These are phyloP conservation scores for Rotaria magnacalcarata DNA, from an alignment of 2,888 invertebrate species.

Conservation along the genomic window DNA sequence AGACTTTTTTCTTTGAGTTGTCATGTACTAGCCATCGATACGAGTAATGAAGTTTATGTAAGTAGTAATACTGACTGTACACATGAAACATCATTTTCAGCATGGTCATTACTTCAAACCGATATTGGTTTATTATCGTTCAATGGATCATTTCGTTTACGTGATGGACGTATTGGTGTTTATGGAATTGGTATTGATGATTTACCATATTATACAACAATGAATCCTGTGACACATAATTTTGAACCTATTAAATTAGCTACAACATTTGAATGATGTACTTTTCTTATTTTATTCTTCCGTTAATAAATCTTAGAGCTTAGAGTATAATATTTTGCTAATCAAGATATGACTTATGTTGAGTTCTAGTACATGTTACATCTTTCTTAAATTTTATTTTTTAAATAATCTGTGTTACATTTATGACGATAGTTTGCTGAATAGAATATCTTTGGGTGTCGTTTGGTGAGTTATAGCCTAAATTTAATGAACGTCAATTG, in stretches of 20 bases:
- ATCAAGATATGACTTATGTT: too few species aligned
- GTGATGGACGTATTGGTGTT: background rate
- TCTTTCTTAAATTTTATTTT: too few species aligned
- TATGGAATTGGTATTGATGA: constrained; percentile 30
- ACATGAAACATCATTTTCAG: background rate
- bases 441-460: too few species aligned
- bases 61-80: constrained; percentile 32
- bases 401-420: too few species aligned
- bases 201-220: constrained; percentile 34
- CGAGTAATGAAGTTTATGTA: constrained; percentile 20
- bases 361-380: too few species aligned
- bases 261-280: background rate
- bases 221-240: background rate
- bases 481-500: too few species aligned
- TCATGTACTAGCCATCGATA: constrained; percentile 26
- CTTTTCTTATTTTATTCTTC: too few species aligned
- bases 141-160: constrained; percentile 34
- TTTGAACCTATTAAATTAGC: constrained; percentile 35
- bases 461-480: too few species aligned
- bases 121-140: constrained; percentile 24
- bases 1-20: background rate
- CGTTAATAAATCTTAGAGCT: too few species aligned
- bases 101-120: constrained; percentile 9
- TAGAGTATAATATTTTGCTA: too few species aligned
- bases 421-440: too few species aligned